A percentile compares a stretch with the other conserved stretches of the same genome.
phyloP scores from a whole-genome alignment of 1,140 invertebrate genomes.

The Ceratina japonica region DNA sequence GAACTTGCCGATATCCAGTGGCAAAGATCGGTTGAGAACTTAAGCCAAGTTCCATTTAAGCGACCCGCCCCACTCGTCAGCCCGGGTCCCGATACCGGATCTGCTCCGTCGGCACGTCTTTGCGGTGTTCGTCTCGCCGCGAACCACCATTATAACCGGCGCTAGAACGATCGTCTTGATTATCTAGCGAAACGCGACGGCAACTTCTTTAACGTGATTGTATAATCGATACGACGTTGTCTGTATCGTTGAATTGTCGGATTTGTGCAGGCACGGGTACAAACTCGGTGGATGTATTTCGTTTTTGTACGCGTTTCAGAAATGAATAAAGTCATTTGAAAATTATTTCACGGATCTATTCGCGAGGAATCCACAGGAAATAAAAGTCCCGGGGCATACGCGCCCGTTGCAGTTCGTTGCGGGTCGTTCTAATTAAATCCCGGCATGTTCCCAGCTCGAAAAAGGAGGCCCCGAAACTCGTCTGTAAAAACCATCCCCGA shows the following conservation, averaged over 20 bases:
- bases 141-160: conserved; percentile 45
- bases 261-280: too few relatives aligned
- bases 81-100: conserved; percentile 37
- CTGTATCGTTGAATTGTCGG: too few relatives aligned
- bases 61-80: conserved; percentile 37
- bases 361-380: background rate
- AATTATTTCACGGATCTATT: background rate
- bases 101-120: conserved; percentile 48
- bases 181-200: background rate
- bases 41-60: conserved; percentile 63
- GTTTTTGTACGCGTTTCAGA: too few relatives aligned
- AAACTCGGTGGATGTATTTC: too few relatives aligned
- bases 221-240: too few relatives aligned
- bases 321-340: too few relatives aligned
- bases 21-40: conserved; percentile 58
- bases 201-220: too few relatives aligned
- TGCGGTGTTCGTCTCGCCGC: conserved; percentile 32
- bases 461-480: conserved; percentile 6
- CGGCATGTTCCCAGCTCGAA: background rate
- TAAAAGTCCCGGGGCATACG: conserved; percentile 5
- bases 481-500: conserved; percentile 6
- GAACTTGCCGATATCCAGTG: conserved; percentile 54
- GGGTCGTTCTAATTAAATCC: conserved; percentile 18
- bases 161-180: conserved; percentile 35
- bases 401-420: background rate